Conservation (phyloP, 1,140 invertebrate genomes). For the Dinoponera quadriceps region DNA sequence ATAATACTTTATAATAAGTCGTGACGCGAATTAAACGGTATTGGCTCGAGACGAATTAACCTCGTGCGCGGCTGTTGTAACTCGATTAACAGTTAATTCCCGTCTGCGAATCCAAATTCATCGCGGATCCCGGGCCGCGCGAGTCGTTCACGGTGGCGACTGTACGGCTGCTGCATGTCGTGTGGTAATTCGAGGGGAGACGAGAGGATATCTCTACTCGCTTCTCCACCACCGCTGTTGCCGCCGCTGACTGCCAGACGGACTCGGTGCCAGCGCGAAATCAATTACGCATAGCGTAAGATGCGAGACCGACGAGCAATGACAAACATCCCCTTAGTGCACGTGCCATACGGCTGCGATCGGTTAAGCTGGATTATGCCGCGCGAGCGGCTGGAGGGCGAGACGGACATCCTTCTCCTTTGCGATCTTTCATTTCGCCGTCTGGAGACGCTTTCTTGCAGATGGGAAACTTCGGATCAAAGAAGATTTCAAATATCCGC, state of each 20-base stretch:
- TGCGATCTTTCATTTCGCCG: slow-evolving; percentile 59
- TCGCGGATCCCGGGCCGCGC: not conserved
- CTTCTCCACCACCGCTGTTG: not conserved
- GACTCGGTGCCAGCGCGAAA: slow-evolving; percentile 58
- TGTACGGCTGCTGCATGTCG: slow-evolving; percentile 7
- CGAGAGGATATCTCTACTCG: slow-evolving; percentile 53
- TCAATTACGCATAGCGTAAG: slow-evolving; percentile 69
- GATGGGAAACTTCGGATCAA: slow-evolving; percentile 38
- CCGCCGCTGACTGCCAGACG: slow-evolving; percentile 51
- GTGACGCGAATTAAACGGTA: too few relatives aligned
- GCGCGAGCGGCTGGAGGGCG: slow-evolving; percentile 10
- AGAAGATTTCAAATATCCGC: slow-evolving; percentile 31
- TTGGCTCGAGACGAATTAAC: too few relatives aligned
- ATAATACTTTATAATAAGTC: too few relatives aligned
- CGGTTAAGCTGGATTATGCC: slow-evolving; percentile 67
- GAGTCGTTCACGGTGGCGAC: slow-evolving; percentile 23
- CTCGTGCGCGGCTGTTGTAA: too few relatives aligned
- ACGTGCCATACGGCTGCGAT: slow-evolving; percentile 66
- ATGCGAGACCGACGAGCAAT: slow-evolving; percentile 57
- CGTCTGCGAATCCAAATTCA: not conserved
- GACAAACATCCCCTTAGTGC: slow-evolving; percentile 67
- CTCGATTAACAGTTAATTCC: not conserved
- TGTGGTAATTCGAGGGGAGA: slow-evolving; percentile 61
- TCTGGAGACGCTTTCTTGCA: slow-evolving; percentile 47
- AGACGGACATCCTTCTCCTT: slow-evolving; percentile 41